phyloP scores from a whole-genome alignment of 1,140 invertebrate genomes.

The Drosophila tristis region DNA sequence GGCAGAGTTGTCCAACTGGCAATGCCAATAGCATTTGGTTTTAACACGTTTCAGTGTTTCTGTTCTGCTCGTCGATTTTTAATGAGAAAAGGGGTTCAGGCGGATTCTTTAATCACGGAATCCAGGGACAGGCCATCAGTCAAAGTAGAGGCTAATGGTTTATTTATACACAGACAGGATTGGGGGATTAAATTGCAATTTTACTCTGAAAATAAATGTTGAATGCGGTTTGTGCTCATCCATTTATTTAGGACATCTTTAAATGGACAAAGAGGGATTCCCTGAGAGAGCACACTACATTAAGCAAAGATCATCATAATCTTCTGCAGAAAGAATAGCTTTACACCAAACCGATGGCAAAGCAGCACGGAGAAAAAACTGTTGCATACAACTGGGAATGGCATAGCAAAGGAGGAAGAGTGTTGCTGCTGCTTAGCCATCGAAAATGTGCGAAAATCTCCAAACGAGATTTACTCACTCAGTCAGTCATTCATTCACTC shows the following conservation, averaged over 20 bases:
- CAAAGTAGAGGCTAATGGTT: conserved; percentile 50
- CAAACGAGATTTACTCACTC: conserved; percentile 40
- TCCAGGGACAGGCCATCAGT: conserved; percentile 50
- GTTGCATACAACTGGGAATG: conserved; percentile 20
- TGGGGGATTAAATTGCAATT: conserved; percentile 52
- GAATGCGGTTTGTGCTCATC: conserved; percentile 43
- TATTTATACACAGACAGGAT: conserved; percentile 53
- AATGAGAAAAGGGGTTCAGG: conserved; percentile 54
- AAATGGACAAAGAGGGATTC: conserved; percentile 31
- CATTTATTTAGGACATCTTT: conserved; percentile 21
- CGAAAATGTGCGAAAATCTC: conserved; percentile 46
- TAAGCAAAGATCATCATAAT: conserved; percentile 53
- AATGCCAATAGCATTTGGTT: conserved; percentile 54
- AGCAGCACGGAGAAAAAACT: conserved; percentile 19
- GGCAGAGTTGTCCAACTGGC: conserved; percentile 35
- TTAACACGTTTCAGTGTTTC: conserved; percentile 49
- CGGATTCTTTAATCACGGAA: conserved; percentile 37
- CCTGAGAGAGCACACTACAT: conserved; percentile 35
- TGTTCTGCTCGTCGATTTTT: conserved; percentile 53
- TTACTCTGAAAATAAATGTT: conserved; percentile 40
- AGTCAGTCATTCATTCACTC: conserved; percentile 12
- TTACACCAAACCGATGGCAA: conserved; percentile 3
- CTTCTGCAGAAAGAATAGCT: conserved; percentile 25
- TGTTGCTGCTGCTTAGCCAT: conserved; percentile 12
- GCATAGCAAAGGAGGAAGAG: neutral